Conservation (phyloP, 92 coral and sea anemone species). For the Virgularia gustaviana region DNA sequence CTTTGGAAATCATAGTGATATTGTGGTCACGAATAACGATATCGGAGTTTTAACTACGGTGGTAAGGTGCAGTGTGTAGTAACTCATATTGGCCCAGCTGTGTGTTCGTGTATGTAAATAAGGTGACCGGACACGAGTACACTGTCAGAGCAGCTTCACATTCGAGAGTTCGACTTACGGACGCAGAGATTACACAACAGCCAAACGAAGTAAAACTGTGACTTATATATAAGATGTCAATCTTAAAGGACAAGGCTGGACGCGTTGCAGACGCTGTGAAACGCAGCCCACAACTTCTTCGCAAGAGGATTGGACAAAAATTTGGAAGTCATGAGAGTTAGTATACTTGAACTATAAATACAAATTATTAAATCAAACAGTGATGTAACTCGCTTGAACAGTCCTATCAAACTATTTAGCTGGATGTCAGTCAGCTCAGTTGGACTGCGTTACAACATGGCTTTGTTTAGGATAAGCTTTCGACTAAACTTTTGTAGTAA, state of each 20-base stretch:
- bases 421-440: too few species aligned
- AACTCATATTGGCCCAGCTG: not conserved
- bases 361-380: not conserved
- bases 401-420: too few species aligned
- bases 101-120: constrained; percentile 34
- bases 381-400: too few species aligned
- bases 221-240: not conserved
- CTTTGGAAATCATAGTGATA: too few species aligned
- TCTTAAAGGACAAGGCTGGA: constrained; percentile 24
- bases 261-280: constrained; percentile 83
- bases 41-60: too few species aligned
- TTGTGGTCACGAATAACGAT: too few species aligned
- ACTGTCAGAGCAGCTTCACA: not conserved
- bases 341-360: not conserved
- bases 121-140: not conserved
- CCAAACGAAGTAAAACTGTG: not conserved
- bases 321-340: constrained; percentile 63
- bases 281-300: constrained; percentile 81
- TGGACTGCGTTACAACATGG: too few species aligned
- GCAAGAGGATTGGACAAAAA: constrained; percentile 60
- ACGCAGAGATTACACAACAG: not conserved
- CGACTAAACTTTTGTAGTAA: too few species aligned
- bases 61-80: too few species aligned
- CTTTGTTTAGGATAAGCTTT: too few species aligned
- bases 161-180: too few species aligned